These are phyloP conservation scores for Caenorhabditis sp. DNA, from an alignment of 2,888 invertebrate species.

Conservation along the genomic window DNA sequence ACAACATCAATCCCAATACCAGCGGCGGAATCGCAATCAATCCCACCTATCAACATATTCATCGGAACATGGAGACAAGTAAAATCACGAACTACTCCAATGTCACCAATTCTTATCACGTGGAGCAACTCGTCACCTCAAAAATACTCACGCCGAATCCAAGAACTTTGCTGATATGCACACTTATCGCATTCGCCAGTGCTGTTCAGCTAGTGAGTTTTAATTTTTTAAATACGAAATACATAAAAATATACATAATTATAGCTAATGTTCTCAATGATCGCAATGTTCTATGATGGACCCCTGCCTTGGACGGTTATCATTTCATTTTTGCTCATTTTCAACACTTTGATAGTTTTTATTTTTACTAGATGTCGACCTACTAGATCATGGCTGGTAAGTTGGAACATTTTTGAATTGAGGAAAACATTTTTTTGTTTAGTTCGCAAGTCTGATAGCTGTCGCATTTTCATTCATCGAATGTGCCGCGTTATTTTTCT, in stretches of 20 bases:
- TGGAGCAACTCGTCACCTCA: conserved; percentile 66
- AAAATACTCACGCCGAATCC: conserved; percentile 63
- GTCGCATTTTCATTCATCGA: conserved; percentile 60
- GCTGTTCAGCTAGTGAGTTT: conserved; percentile 63
- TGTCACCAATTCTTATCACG: conserved; percentile 54
- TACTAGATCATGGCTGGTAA: conserved; percentile 58
- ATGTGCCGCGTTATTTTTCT: conserved; percentile 63
- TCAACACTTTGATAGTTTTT: conserved; percentile 59
- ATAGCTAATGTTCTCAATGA: conserved; percentile 65
- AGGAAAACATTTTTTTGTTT: conserved; percentile 28
- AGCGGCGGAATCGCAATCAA: conserved; percentile 41
- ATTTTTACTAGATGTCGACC: conserved; percentile 60
- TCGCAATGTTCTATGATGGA: conserved; percentile 68
- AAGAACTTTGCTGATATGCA: conserved; percentile 58
- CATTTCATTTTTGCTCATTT: conserved; percentile 54
- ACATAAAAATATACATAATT: no score
- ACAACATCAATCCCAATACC: conserved; percentile 35
- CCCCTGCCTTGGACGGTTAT: conserved; percentile 58
- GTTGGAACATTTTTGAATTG: no score
- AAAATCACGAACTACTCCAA: conserved; percentile 47
- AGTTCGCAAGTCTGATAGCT: conserved; percentile 60
- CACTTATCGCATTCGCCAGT: conserved; percentile 61
- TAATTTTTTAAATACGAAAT: not conserved
- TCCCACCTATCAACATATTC: conserved; percentile 45
- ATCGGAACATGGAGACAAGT: conserved; percentile 39